A percentile compares a stretch with the other conserved stretches of the same genome.
These are phyloP conservation scores for Sterrhoptilus dennistouni DNA, from an alignment of 2,113 vertebrate genomes.

Conservation along the genomic window DNA sequence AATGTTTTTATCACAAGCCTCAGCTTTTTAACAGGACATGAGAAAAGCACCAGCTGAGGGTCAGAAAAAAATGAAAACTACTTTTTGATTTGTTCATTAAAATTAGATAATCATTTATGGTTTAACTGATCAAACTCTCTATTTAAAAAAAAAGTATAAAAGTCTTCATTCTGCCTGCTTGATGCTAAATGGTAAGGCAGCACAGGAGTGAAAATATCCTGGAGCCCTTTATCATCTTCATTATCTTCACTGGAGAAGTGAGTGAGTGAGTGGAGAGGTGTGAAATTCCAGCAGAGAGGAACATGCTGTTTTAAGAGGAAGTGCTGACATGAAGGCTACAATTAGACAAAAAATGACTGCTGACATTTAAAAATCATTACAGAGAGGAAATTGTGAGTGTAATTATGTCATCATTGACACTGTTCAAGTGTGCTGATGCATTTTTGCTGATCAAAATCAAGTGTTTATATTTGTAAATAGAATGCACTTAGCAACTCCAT, in stretches of 20 bases:
- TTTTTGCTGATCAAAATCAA: slow-evolving; percentile 67
- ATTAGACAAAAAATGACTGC: slow-evolving; percentile 70
- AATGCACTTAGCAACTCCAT: slow-evolving; percentile 45
- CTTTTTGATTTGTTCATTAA: not conserved
- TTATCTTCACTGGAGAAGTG: slow-evolving; percentile 58
- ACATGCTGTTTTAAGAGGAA: slow-evolving; percentile 61
- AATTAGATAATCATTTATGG: not conserved
- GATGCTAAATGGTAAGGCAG: slow-evolving; percentile 22
- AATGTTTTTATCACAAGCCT: not conserved
- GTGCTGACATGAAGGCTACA: slow-evolving; percentile 65
- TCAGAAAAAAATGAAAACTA: not conserved
- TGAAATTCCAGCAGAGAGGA: slow-evolving; percentile 72
- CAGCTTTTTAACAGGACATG: not conserved
- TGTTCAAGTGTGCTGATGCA: slow-evolving; percentile 47
- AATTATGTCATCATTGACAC: slow-evolving; percentile 66
- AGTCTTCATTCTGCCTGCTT: not conserved
- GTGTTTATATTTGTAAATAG: slow-evolving; percentile 67
- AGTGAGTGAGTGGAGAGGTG: slow-evolving; percentile 60
- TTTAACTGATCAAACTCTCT: not conserved
- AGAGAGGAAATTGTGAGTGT: slow-evolving; percentile 65
- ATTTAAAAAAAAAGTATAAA: not conserved
- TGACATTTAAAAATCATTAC: slow-evolving; percentile 74
- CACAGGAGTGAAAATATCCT: not conserved
- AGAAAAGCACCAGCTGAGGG: not conserved
- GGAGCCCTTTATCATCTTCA: slow-evolving; percentile 45